Base-by-base conservation (phyloP, 2,888 invertebrate species). In the Cheilosia scutellata region DNA sequence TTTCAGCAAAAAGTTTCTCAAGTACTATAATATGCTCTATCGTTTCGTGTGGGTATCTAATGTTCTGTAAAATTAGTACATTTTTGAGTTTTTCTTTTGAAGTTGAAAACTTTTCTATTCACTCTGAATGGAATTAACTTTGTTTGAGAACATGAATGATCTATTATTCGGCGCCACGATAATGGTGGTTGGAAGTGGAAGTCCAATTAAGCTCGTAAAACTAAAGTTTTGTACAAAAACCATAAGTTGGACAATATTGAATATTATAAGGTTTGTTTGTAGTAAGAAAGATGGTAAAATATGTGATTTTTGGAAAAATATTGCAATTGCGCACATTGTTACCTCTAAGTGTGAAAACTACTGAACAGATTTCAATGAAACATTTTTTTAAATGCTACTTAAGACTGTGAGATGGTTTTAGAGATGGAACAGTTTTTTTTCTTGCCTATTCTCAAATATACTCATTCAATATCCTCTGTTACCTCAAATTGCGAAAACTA, bases 31-130 rank as follows among this genome's bases (percentile, higher is more conserved):
- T 27, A 6, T 37, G 57, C 60, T 63, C 25, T 47, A 40, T 68
- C 57, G 53, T 44, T 55, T 66, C 60, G 65, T 76, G 66, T 27
- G 58, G 58, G 33, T 66, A 71, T 70, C 76, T 86, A 82, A 86
- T 86, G 86, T 76, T 82, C 82, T 77, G 82, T 76, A 72, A 86
- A 86, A 86, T 86, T 82, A 68, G 86, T 58, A 70, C 58, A 47
- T 65, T 63, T 53, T 40, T 68, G 13, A 37, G 5, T 53, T 53
- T 72, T 60, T 51, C 5, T 51, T 31, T 44, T 37, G 4, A 25
- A 44, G 29, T 31, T 5, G 49, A 51, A 75, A 77, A 77, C n/a
- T 68, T 77, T 60, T 44, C 33, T 16, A 60, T 62, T 77, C 37
- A 53, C 16, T 20, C 20, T 66, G 66, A 58, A 47, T 44, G 25